Conservation (phyloP, 2,797 vertebrate species). For the Glyptemys insculpta region DNA sequence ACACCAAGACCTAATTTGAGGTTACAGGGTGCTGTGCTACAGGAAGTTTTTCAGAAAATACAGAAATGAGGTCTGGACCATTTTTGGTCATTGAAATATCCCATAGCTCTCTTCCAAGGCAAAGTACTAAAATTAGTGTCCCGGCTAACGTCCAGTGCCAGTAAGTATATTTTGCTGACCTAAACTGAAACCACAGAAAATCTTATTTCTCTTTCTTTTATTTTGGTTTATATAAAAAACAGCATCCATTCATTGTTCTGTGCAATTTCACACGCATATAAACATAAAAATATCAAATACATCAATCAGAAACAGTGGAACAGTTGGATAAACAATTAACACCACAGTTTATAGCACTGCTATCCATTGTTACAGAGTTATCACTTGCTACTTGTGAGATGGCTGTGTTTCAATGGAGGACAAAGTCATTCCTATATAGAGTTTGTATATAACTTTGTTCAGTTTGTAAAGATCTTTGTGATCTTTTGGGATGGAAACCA, state of each 20-base stretch:
- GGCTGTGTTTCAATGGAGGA: not conserved
- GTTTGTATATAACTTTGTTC: not conserved
- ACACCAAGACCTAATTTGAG: not conserved
- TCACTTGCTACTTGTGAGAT: not conserved
- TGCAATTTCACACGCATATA: not conserved
- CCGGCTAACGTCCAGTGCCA: not conserved
- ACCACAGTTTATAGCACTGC: not conserved
- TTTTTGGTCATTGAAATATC: not conserved
- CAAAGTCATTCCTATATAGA: not conserved
- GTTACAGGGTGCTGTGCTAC: not conserved
- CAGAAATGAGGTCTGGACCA: not conserved
- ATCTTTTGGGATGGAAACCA: not conserved
- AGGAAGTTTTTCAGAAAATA: not conserved
- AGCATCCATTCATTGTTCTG: not conserved
- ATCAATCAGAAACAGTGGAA: not conserved
- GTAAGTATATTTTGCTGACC: not conserved
- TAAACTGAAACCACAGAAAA: not conserved
- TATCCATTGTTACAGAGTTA: not conserved
- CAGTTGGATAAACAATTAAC: not conserved
- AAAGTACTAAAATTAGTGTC: conserved; percentile 19
- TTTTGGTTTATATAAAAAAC: not conserved
- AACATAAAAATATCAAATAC: not conserved
- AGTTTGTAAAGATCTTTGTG: not conserved
- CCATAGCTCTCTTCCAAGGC: not conserved
- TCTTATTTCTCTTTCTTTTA: not conserved